These are phyloP conservation scores for Saccostrea glomerata DNA, from an alignment of 1,140 invertebrate species.

Conservation along the genomic window DNA sequence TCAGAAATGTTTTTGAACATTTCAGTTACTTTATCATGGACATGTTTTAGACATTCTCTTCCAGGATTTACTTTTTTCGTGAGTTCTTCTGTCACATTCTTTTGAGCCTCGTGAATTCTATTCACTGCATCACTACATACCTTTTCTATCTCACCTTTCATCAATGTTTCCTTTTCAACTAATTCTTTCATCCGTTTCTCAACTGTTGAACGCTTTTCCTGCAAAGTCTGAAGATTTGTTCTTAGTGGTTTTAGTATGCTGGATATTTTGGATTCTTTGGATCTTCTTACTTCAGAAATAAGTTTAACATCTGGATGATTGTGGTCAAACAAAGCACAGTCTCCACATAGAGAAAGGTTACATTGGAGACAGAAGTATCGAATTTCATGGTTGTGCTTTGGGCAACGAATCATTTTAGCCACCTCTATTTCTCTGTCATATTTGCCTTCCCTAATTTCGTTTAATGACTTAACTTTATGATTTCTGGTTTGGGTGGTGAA, in stretches of 20 bases:
- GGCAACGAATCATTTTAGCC: background rate
- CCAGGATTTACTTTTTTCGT: background rate
- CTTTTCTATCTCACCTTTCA: background rate
- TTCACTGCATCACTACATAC: background rate
- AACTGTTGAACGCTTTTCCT: background rate
- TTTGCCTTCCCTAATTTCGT: background rate
- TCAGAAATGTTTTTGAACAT: background rate
- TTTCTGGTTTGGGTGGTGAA: background rate
- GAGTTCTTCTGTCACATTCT: background rate
- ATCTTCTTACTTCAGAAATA: background rate
- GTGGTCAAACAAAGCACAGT: background rate
- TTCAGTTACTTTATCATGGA: background rate
- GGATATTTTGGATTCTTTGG: background rate
- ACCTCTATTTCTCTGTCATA: background rate
- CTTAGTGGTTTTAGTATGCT: background rate
- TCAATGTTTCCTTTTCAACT: background rate
- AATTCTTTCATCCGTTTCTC: background rate
- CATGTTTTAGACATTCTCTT: background rate
- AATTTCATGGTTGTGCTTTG: background rate
- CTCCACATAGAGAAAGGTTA: background rate
- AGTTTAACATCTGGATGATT: background rate
- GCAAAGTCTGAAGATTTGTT: background rate
- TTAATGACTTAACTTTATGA: background rate
- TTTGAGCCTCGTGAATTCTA: background rate
- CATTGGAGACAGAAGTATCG: background rate